Base-by-base conservation (phyloP, 2,797 vertebrate genomes). In the Lacerta agilis region DNA sequence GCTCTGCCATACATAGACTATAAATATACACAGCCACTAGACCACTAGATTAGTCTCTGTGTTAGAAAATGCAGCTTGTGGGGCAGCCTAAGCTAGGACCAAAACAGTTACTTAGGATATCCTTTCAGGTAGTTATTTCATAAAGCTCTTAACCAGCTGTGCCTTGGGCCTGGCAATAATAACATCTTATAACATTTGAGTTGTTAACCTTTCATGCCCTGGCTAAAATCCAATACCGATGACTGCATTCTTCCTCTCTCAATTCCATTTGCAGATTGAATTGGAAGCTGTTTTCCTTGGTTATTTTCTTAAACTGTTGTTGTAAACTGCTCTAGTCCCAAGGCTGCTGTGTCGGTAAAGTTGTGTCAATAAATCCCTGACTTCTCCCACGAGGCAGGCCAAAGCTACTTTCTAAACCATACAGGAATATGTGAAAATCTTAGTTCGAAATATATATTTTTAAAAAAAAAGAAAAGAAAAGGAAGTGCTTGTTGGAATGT, bases 201-300 rank as follows among this genome's bases (percentile, higher is more conserved):
- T 79, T 87, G 75, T 86, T 86, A 86, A 87, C 67, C 88, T 83
- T 83, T 61, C 5, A 18, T 29, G 17, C 55, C 66, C 67, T 86
- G 75, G 66, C 75, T 73, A 79, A 86, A 90, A 79, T 83, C 67
- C 66, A 86, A 10, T 73, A 49, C 49, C 25, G 49, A 64, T 86
- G 73, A 89, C 86, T 90, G 49, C 75, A 83, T 83, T 90, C 69
- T 85, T 55, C 58, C n/a, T 81, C 29, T 49, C 38, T 71, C 72
- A 87, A 25, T 90, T 85, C 71, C 69, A 86, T 69, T 90, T 84
- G 72, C 86, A 87, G 86, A 83, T 81, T 85, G 33, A 90, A 82
- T 77, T 90, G 86, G 86, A 87, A 87, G 72, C 61, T 23, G 43
- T 81, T 85, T 78, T 58, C 79, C n/a, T 81, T 11, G 18, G 43